These are phyloP conservation scores for Sebastes trivittatus DNA, from an alignment of 2,797 vertebrate species.

Conservation along the genomic window DNA sequence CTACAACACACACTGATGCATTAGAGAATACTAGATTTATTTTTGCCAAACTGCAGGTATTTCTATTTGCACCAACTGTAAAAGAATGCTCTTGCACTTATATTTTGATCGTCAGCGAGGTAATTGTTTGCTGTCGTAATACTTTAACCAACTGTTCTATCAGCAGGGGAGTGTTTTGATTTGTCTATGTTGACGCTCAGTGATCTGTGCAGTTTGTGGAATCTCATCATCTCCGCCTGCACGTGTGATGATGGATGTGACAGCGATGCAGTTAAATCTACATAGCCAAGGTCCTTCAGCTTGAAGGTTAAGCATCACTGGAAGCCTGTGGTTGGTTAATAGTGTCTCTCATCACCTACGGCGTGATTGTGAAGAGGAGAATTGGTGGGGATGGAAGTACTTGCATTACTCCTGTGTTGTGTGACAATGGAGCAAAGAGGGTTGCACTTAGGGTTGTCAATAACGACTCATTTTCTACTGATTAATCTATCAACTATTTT, in stretches of 20 bases:
- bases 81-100: no score
- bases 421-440: background rate
- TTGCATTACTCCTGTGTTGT: slow-evolving; percentile 22
- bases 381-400: slow-evolving; percentile 18
- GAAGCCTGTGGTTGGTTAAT: slow-evolving; percentile 1
- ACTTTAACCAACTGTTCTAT: background rate
- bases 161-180: background rate
- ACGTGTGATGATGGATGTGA: slow-evolving; percentile 41
- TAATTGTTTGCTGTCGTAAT: background rate
- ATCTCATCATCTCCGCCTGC: slow-evolving; percentile 26
- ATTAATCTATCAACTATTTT: no score
- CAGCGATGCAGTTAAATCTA: slow-evolving; percentile 40
- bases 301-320: slow-evolving; percentile 47
- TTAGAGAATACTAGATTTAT: background rate
- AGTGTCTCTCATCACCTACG: slow-evolving; percentile 4
- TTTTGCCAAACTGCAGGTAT: background rate
- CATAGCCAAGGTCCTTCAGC: slow-evolving; percentile 39
- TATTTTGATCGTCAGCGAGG: background rate
- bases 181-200: background rate
- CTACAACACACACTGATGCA: background rate
- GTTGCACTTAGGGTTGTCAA: no score
- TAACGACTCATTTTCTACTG: no score
- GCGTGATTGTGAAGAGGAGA: slow-evolving; percentile 31
- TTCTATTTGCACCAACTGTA: background rate
- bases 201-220: slow-evolving; percentile 22